phyloP scores from a whole-genome alignment of 2,888 invertebrate genomes.

The Sinentomon sp. region DNA sequence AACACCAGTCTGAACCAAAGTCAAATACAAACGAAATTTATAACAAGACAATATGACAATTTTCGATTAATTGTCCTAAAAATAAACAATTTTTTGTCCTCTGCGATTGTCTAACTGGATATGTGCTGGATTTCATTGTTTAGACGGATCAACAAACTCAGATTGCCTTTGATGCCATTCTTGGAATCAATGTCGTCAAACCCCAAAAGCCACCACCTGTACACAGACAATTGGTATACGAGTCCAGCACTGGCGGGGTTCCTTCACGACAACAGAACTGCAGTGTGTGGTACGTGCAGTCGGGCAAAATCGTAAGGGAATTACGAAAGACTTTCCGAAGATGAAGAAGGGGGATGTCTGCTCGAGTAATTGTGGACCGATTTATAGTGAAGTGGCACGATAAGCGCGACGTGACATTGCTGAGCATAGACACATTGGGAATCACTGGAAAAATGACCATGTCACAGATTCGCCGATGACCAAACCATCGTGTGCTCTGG shows the following conservation, averaged over 20 bases:
- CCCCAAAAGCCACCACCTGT: constrained; percentile 15
- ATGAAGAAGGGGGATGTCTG: no score
- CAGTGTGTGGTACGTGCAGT: constrained; percentile 11
- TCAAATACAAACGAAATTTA: no score
- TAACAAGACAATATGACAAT: no score
- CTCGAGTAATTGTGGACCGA: no score
- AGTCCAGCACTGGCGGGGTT: constrained; percentile 13
- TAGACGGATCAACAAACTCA: no score
- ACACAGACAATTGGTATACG: constrained; percentile 17
- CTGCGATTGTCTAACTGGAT: constrained; percentile 15
- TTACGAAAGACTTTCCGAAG: no score
- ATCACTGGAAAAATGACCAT: constrained; percentile 13
- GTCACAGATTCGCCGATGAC: constrained; percentile 8
- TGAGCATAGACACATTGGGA: constrained; percentile 14
- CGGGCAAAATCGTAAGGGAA: constrained; percentile 11
- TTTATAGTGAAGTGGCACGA: constrained; percentile 19
- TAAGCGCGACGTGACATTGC: constrained; percentile 17
- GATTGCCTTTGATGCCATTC: constrained; percentile 1
- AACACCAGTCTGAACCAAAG: no score
- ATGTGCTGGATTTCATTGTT: constrained; percentile 15
- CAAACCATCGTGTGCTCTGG: constrained; percentile 16
- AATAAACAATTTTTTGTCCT: constrained; percentile 16
- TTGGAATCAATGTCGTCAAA: constrained; percentile 12
- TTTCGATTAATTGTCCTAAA: no score
- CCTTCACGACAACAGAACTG: constrained; percentile 9